Evolutionary conservation across 1,140 invertebrate genomes (phyloP).

Genomic region (Drosophila truncata): DNA sequence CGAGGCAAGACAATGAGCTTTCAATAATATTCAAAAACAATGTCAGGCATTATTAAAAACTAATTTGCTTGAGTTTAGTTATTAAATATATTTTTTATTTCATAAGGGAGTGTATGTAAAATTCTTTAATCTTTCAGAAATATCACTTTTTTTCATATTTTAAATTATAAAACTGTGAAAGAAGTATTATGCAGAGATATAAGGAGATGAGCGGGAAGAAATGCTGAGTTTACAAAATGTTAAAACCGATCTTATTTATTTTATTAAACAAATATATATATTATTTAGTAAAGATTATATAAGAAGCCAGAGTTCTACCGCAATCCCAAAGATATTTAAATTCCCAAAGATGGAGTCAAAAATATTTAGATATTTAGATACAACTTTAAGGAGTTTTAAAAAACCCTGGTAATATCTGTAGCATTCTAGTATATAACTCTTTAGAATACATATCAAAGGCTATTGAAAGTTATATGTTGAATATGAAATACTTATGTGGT

Average conservation of each 20-base stretch:
- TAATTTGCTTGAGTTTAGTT: neutral
- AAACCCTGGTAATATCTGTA: neutral
- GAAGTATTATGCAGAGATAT: neutral
- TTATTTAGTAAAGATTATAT: no score
- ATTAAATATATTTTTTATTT: neutral
- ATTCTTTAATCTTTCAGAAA: neutral
- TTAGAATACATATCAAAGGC: neutral
- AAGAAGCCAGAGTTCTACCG: no score
- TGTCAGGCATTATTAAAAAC: neutral
- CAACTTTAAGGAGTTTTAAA: neutral
- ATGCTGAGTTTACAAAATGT: neutral
- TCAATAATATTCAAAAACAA: neutral
- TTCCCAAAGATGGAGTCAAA: no score
- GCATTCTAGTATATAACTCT: no score
- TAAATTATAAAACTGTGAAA: neutral
- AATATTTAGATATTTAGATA: no score
- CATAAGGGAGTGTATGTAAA: no score
- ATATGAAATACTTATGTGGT: no score
- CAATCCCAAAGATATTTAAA: no score
- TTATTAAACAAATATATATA: no score
- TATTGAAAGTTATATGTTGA: no score
- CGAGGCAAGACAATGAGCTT: rapidly evolving
- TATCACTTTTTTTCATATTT: neutral
- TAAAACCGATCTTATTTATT: neutral
- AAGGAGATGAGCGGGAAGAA: neutral